Percentiles rank a stretch among this genome's conserved stretches.
Evolutionary conservation across 2,113 vertebrate species (phyloP).

Genomic region (Grantiella picta): DNA sequence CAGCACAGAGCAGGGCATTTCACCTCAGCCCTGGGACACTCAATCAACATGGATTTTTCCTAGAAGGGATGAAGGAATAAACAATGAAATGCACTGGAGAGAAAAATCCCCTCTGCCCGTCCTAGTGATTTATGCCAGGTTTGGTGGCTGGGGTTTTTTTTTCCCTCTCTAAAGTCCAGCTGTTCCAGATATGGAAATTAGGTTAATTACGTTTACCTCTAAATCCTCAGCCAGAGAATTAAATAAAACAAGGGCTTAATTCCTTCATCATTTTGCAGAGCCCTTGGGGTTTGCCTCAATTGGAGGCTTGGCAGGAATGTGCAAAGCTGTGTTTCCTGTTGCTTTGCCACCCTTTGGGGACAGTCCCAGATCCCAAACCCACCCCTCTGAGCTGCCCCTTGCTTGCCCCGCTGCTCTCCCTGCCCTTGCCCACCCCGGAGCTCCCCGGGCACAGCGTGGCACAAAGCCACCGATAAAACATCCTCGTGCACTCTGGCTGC

Average conservation of each 20-base stretch:
- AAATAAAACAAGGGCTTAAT: conserved; percentile 68
- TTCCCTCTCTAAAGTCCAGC: conserved; percentile 16
- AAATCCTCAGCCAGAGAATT: conserved; percentile 66
- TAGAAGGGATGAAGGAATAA: background rate
- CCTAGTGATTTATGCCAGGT: conserved; percentile 29
- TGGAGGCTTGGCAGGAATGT: conserved; percentile 31
- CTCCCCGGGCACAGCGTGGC: background rate
- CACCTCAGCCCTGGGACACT: background rate
- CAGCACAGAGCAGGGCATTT: background rate
- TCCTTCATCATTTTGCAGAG: conserved; percentile 51
- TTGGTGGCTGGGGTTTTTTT: background rate
- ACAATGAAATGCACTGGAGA: background rate
- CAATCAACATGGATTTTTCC: background rate
- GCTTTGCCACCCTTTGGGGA: background rate
- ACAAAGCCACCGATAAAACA: background rate
- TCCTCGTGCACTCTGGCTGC: background rate
- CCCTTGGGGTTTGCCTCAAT: conserved; percentile 48
- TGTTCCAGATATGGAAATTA: conserved; percentile 70
- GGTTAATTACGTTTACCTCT: conserved; percentile 68
- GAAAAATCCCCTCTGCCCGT: background rate
- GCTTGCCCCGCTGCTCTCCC: background rate
- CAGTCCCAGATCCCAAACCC: accelerated
- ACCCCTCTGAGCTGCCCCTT: background rate
- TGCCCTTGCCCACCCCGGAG: background rate
- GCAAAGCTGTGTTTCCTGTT: background rate